Evolutionary conservation across 2,888 invertebrate species (phyloP), one percentile per base, ranked within the genome.

Genomic region (Nymphalis polychloros): DNA sequence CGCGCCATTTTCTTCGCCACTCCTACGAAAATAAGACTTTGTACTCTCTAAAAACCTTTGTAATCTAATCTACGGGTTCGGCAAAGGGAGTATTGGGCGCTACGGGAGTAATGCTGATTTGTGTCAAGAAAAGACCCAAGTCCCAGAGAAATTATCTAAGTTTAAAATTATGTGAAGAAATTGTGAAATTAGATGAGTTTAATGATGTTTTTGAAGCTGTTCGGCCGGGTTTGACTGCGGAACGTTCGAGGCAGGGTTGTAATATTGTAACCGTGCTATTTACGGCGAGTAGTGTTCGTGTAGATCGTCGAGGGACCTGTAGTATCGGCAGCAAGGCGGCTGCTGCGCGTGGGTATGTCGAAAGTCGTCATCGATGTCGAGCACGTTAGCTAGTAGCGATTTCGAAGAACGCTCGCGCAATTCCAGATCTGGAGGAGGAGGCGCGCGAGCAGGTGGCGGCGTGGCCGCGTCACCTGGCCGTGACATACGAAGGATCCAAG

Each of bases 281-380:
- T 92, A 92, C 91, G 91, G 92, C 85, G 92, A 92, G 92, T 92
- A 92, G 92, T 92, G 91, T 92, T 92, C 92, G 90, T 92, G 92
- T 89, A 92, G 92, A 92, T 92, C 92, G 91, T 92, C 92, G 92
- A 92, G 92, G 92, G 92, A 96, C 96, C 96, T 95, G 93, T 95
- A 96, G 92, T 95, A 95, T 88, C 95, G 94, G 93, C 95, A 96
- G 93, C 95, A 95, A 79, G 94, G 93, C 78, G 94, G 94, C 90
- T 95, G 94, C 89, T 95, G 95, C 88, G 95, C 93, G 84, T 96
- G 96, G 86, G 95, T 94, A 90, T 96, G 96, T 81, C 96, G 94
- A 93, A 97, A 97, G 94, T 98, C 98, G 92, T 98, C 98, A 90
- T 98, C 98, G 92, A 98, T 97, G 93, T 98, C 98, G 84, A 98